Evolutionary conservation across 2,888 invertebrate species (phyloP), one percentile per base, ranked within the genome.

Genomic region (Torymus tubicola): DNA sequence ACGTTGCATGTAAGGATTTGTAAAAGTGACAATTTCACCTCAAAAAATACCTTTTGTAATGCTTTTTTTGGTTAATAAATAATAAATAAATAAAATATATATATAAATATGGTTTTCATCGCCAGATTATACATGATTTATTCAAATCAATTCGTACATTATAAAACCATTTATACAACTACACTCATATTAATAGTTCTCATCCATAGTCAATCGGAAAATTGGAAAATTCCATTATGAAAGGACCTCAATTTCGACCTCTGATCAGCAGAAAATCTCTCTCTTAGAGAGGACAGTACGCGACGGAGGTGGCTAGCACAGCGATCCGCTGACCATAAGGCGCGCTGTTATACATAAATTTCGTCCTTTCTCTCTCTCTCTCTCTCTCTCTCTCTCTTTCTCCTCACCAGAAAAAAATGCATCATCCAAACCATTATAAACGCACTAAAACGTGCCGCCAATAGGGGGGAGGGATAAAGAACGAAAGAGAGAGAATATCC

Each of bases 221-320:
- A 70, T 2, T 42, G 58, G 68, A 68, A 53, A 21, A 55, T 55
- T 55, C 53, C 24, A 24, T 21, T 18, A n/a, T 31, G 50, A 53
- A 55, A 42, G 42, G 5, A 31, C 42, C 10, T 10, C 69, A 64
- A 77, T 77, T 70, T 14, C 42, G 69, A 8, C 18, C 16, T n/a
- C 65, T 55, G 70, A 80, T 80, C 70, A 55, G 42, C 70, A 71
- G 58, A 80, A 80, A 75, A 80, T 71, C 55, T 71, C n/a, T 78
- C 72, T 63, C 14, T n/a, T 53, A 8, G 14, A 8, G 14, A 14
- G 42, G 55, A 55, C 73, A 72, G 68, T 42, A n/a, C 21, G 14
- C 21, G 2, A 67, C 21, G 21, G 21, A 5, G 10, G 42, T 8
- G 42, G 42, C 42, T 2, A 52, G 24, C 21, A 8, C 21, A 8